Base-by-base conservation (phyloP, 23 tunicate species). In the Halocynthia roretzi region DNA sequence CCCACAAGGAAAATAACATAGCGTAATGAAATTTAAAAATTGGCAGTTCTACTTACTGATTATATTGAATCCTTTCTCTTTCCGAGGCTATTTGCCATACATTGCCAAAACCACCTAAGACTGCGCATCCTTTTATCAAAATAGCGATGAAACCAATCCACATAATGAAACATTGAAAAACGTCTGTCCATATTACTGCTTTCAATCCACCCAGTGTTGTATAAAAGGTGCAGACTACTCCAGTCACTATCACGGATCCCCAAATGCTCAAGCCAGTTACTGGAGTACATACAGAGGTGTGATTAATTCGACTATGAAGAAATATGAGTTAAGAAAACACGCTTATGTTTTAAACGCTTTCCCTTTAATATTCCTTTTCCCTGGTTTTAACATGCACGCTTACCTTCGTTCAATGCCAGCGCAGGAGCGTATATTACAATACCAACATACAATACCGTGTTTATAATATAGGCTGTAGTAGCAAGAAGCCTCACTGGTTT, bases 221-320 rank as follows among this genome's bases (percentile, higher is more conserved):
- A 54, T 88, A 88, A 72, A 88, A 83, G 6, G 81, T 88, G 74
- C 95, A 88, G 7, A 88, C 95, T 8, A 83, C 80, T 12, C 80
- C 95, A 17, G 95, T 88, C 7, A 75, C 77, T 48, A 75, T 70
- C 11, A 83, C 83, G 0, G 87, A 78, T 10, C 85, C 68, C 95
- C 95, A 88, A 17, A 88, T 14, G 53, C 88, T 80, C 20, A 88
- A 51, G 8, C 95, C 95, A 48, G 95, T 88, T 0, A 86, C 91
- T 86, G 64, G 48, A 77, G 54, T 51, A 0, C 44, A 31, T 31
- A 31, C 44, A 31, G 44, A 31, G 44, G 44, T 4, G 44, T 31
- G 44, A 31, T 31, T 31, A 31, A 31, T 31, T 31, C 44, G 44
- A 31, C 44, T 31, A 31, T 31, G 44, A 1, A 31, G n/a, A 31